Evolutionary conservation across 1,140 invertebrate genomes (phyloP).

Genomic region (Drosophila truncata): DNA sequence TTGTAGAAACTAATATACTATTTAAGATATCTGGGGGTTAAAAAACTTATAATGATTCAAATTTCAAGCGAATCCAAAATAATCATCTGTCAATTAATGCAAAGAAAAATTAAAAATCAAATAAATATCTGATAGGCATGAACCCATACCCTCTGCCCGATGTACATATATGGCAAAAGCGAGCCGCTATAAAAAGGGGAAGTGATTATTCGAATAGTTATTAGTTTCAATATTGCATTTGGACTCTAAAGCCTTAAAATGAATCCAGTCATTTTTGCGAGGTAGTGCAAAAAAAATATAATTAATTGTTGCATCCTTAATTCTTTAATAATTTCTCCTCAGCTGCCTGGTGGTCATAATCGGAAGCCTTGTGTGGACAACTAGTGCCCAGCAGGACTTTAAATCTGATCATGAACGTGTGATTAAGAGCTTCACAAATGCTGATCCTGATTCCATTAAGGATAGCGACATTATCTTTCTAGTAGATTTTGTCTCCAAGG

Average conservation of each 20-base stretch:
- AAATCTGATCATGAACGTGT: not conserved
- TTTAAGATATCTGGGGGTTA: too few relatives aligned
- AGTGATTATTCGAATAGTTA: not conserved
- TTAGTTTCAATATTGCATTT: not conserved
- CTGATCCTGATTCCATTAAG: not conserved
- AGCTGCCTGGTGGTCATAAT: not conserved
- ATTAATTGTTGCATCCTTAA: not conserved
- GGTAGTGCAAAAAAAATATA: not conserved
- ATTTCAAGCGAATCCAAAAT: too few relatives aligned
- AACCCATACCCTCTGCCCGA: too few relatives aligned
- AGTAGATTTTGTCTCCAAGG: not conserved
- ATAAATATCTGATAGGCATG: too few relatives aligned
- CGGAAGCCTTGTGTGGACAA: slow-evolving; percentile 1
- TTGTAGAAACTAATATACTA: too few relatives aligned
- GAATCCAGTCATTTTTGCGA: not conserved
- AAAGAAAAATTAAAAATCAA: too few relatives aligned
- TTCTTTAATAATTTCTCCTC: too few relatives aligned
- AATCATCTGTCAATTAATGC: too few relatives aligned
- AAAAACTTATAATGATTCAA: too few relatives aligned
- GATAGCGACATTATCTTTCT: not conserved
- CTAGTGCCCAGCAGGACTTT: not conserved
- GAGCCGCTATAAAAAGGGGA: not conserved
- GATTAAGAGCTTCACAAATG: not conserved
- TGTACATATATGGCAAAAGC: too few relatives aligned
- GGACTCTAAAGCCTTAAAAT: not conserved